These are phyloP conservation scores for Cylloceria caligata DNA, from an alignment of 2,888 invertebrate species.

Conservation along the genomic window DNA sequence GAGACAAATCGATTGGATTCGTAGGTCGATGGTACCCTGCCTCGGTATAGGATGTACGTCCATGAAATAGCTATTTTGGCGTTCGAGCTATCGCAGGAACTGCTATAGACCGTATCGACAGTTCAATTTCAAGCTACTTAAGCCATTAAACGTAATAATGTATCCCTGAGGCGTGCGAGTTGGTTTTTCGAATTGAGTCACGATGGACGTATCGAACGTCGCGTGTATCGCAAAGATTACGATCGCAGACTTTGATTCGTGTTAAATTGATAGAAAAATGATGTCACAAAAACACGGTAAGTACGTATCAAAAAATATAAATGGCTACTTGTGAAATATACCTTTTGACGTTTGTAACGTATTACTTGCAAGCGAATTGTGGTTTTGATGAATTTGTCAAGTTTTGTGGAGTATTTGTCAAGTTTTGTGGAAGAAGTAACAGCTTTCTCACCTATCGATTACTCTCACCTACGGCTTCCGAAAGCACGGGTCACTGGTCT, in stretches of 20 bases:
- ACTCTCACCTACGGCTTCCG: conserved; percentile 48
- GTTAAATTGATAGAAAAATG: neutral
- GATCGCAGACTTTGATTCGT: neutral
- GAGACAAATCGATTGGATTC: conserved; percentile 79
- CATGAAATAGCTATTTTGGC: conserved; percentile 37
- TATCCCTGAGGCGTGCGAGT: conserved; percentile 48
- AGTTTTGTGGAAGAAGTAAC: neutral
- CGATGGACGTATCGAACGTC: neutral
- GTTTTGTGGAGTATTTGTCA: neutral
- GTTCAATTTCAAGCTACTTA: conserved; percentile 83
- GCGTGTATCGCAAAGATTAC: neutral
- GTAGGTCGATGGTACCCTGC: conserved; percentile 66
- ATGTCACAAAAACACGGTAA: neutral
- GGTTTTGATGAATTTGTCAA: neutral
- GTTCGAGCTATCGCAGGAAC: conserved; percentile 19
- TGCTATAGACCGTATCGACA: conserved; percentile 67
- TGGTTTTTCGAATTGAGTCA: conserved; percentile 24
- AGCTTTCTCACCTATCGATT: conserved; percentile 32
- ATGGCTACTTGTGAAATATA: neutral
- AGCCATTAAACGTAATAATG: conserved; percentile 65
- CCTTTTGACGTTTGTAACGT: neutral
- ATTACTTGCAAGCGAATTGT: no score
- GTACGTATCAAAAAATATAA: neutral
- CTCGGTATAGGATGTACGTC: conserved; percentile 45
- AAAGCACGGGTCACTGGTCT: conserved; percentile 43